Percentiles rank a stretch among this genome's conserved stretches.
These are phyloP conservation scores for Enteromius thamalakanensis DNA, from an alignment of 2,797 vertebrate genomes.

Conservation along the genomic window DNA sequence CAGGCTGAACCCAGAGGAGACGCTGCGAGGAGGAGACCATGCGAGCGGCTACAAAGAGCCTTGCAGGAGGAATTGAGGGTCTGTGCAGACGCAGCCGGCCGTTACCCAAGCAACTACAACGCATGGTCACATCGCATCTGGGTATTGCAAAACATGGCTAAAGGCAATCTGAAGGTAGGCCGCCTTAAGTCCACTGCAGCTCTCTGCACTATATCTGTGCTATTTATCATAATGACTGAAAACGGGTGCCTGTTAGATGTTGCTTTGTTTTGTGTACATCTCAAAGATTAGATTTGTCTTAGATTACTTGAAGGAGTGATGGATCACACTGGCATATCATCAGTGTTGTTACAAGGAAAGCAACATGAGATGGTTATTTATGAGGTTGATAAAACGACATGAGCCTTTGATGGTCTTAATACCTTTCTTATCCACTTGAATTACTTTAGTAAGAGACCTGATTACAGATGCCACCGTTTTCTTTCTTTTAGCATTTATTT, in stretches of 20 bases:
- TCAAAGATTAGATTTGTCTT: constrained; percentile 16
- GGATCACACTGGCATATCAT: background rate
- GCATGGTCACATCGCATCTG: constrained; percentile 99
- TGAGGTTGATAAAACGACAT: constrained; percentile 8
- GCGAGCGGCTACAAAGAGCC: constrained; percentile 78
- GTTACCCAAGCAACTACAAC: constrained; percentile 98
- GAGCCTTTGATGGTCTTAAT: background rate
- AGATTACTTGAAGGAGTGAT: background rate
- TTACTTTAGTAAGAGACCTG: background rate
- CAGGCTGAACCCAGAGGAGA: constrained; percentile 67
- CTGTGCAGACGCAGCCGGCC: constrained; percentile 90
- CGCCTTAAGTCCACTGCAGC: background rate
- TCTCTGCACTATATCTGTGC: background rate
- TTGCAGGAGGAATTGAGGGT: constrained; percentile 92
- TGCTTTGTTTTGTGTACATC: background rate
- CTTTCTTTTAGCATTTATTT: constrained; percentile 10
- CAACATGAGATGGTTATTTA: constrained; percentile 14
- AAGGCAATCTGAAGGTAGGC: constrained; percentile 88
- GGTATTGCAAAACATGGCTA: constrained; percentile 92
- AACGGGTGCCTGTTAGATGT: background rate
- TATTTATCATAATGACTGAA: constrained; percentile 2
- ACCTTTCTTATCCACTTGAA: background rate
- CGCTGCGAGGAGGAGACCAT: constrained; percentile 62
- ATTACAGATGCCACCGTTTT: constrained; percentile 17
- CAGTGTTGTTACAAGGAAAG: background rate